Base-by-base conservation (phyloP, 2,113 vertebrate genomes). In the Engraulis encrasicolus region DNA sequence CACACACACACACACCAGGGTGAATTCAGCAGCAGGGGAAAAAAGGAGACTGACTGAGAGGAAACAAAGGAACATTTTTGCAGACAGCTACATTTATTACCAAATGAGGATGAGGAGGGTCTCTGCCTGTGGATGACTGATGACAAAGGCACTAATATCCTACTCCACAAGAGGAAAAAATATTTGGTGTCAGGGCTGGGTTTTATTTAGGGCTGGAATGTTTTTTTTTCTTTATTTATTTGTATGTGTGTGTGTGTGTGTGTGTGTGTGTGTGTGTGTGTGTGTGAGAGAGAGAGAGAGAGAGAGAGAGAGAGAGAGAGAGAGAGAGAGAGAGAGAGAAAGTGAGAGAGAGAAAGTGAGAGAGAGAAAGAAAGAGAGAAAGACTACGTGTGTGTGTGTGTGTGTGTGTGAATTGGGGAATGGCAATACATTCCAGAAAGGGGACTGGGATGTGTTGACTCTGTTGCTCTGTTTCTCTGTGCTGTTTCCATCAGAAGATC, bases 301-400 rank as follows among this genome's bases (percentile, higher is more conserved):
- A n/a, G n/a, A n/a, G n/a, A n/a, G n/a, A n/a, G n/a, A n/a, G n/a
- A n/a, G n/a, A n/a, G n/a, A n/a, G n/a, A n/a, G n/a, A n/a, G n/a
- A n/a, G n/a, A n/a, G n/a, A n/a, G n/a, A n/a, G n/a, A n/a, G n/a
- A n/a, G n/a, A n/a, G 71, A n/a, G n/a, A n/a, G n/a, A n/a, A n/a
- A n/a, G n/a, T n/a, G n/a, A n/a, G n/a, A n/a, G n/a, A n/a, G n/a
- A n/a, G n/a, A n/a, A n/a, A n/a, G n/a, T n/a, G n/a, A n/a, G n/a
- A n/a, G n/a, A n/a, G n/a, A n/a, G n/a, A n/a, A n/a, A n/a, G n/a
- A n/a, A n/a, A n/a, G n/a, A n/a, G n/a, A n/a, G n/a, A n/a, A n/a
- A n/a, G n/a, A n/a, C n/a, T 6, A 34, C 50, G 40, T 82, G 81
- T 54, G 77, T 84, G 84, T 87, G 52, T 17, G 82, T 74, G 27